phyloP scores from a whole-genome alignment of 2,113 vertebrate genomes.

The Syrrhaptes paradoxus region DNA sequence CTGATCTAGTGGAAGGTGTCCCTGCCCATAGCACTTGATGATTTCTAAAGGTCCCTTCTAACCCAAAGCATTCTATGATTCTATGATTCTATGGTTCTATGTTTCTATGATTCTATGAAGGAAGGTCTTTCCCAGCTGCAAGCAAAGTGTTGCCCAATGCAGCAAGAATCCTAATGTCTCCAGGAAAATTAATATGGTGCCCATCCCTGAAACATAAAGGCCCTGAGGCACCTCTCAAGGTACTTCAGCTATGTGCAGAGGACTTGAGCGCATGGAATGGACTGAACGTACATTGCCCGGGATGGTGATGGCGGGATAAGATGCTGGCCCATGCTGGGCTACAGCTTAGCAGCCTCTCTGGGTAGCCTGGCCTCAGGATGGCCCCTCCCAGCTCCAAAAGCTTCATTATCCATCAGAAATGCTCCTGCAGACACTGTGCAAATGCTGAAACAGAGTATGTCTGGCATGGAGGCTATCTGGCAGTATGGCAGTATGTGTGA shows the following conservation, averaged over 20 bases:
- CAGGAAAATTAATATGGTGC: neutral
- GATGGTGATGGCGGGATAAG: neutral
- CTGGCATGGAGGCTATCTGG: neutral
- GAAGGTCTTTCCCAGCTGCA: neutral
- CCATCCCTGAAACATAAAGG: neutral
- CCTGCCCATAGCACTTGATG: no score
- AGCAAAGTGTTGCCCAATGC: neutral
- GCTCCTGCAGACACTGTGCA: neutral
- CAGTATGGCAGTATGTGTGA: neutral
- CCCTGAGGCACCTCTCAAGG: neutral
- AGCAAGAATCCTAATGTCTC: neutral
- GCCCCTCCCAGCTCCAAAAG: neutral
- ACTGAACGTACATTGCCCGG: no score
- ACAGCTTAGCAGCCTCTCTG: neutral
- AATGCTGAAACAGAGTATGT: neutral
- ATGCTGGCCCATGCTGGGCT: fast-evolving
- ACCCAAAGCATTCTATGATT: no score
- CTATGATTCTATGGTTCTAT: no score
- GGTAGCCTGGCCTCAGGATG: fast-evolving
- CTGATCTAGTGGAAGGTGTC: no score
- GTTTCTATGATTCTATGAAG: no score
- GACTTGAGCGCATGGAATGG: neutral
- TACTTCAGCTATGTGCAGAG: neutral
- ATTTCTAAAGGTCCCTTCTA: no score
- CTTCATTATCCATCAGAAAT: neutral